A percentile compares a stretch with the other conserved stretches of the same genome.
Evolutionary conservation across 2,888 invertebrate genomes (phyloP).

Genomic region (Spodoptera picta): DNA sequence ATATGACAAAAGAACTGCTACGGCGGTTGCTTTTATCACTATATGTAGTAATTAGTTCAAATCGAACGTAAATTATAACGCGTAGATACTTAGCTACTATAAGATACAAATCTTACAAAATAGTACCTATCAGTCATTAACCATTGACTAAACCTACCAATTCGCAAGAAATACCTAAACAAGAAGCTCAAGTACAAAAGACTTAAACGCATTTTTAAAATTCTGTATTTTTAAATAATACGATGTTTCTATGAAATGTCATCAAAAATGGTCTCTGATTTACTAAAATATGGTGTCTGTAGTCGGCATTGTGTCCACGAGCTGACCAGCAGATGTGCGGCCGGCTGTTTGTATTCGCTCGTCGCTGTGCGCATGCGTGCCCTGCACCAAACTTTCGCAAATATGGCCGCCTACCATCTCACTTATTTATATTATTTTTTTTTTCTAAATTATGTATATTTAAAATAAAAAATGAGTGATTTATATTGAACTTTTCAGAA

Average conservation of each 20-base stretch:
- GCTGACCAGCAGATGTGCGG: constrained; percentile 88
- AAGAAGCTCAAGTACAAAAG: constrained; percentile 43
- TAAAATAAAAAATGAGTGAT: no score
- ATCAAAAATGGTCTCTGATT: constrained; percentile 20
- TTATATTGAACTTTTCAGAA: no score
- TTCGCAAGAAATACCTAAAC: neutral
- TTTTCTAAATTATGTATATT: constrained; percentile 8
- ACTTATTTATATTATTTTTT: constrained; percentile 23
- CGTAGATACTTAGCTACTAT: no score
- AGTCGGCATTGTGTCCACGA: constrained; percentile 83
- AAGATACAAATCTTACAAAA: no score
- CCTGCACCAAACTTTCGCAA: constrained; percentile 65
- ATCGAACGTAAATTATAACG: no score
- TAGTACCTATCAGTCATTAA: no score
- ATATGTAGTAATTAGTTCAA: no score
- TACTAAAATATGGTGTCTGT: constrained; percentile 55
- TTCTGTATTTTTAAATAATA: neutral
- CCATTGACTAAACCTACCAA: no score
- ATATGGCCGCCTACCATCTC: constrained; percentile 73
- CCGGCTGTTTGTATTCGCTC: constrained; percentile 81
- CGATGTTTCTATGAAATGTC: neutral
- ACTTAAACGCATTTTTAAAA: constrained; percentile 45
- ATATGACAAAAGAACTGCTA: no score
- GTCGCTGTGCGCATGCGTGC: constrained; percentile 78
- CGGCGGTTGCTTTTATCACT: no score